Evolutionary conservation across 2,888 invertebrate species (phyloP).

Genomic region (Caenorhabditis zanzibari): DNA sequence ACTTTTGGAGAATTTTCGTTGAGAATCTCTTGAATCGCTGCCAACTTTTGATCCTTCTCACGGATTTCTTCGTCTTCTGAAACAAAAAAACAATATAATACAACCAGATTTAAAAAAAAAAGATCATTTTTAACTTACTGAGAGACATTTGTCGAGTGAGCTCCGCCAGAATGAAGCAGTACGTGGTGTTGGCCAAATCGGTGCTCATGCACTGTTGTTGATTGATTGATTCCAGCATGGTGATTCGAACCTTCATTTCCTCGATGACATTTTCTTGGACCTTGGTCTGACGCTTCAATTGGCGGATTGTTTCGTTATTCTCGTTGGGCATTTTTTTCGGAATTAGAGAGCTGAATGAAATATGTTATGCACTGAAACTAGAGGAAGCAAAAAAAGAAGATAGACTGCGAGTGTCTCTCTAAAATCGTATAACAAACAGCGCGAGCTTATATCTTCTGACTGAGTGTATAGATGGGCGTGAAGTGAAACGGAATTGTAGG

Average conservation of each 20-base stretch:
- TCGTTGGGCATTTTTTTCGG: too few relatives aligned
- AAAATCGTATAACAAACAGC: too few relatives aligned
- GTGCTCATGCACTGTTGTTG: background rate
- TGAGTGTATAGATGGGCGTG: too few relatives aligned
- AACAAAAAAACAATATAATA: background rate
- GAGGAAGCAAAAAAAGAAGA: too few relatives aligned
- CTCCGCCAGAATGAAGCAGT: background rate
- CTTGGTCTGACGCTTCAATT: background rate
- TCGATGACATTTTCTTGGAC: background rate
- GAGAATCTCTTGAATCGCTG: background rate
- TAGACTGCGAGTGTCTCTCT: too few relatives aligned
- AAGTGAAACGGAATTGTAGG: background rate
- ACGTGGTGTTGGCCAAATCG: background rate
- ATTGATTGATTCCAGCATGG: background rate
- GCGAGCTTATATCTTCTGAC: too few relatives aligned
- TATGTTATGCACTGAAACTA: too few relatives aligned
- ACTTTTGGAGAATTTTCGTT: background rate
- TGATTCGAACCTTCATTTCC: background rate
- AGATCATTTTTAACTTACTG: background rate
- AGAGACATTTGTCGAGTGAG: background rate
- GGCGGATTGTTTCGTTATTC: background rate
- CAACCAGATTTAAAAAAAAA: too few relatives aligned
- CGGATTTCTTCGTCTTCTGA: constrained; percentile 2
- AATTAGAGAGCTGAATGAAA: too few relatives aligned
- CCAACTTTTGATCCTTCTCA: background rate